A percentile compares a stretch with the other conserved stretches of the same genome.
These are phyloP conservation scores for Astropecten irregularis DNA, from an alignment of 53 echinoderm and acorn worm species.

Conservation along the genomic window DNA sequence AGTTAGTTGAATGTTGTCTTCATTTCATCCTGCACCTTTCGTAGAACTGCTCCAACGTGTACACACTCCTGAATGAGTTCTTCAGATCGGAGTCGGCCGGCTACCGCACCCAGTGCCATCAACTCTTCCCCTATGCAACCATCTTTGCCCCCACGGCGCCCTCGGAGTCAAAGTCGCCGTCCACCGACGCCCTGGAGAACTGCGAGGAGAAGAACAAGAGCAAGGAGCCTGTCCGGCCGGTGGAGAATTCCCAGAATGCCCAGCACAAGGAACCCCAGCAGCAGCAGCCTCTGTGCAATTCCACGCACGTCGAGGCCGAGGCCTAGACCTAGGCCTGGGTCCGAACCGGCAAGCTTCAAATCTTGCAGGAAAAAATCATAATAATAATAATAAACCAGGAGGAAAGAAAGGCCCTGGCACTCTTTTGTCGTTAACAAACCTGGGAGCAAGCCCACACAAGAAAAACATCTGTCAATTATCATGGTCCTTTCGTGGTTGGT, in stretches of 20 bases:
- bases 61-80: conserved; percentile 64
- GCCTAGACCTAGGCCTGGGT: neutral
- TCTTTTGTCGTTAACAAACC: too few species aligned
- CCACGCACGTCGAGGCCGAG: conserved; percentile 35
- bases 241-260: conserved; percentile 18
- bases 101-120: conserved; percentile 78
- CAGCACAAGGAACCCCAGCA: conserved; percentile 35
- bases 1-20: neutral
- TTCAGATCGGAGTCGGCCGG: conserved; percentile 74
- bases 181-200: conserved; percentile 34
- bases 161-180: conserved; percentile 43
- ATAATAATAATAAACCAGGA: too few species aligned
- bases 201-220: neutral
- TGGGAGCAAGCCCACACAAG: too few species aligned
- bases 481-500: too few species aligned
- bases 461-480: too few species aligned
- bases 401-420: too few species aligned
- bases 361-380: too few species aligned
- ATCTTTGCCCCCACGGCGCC: conserved; percentile 69
- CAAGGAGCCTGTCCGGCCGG: neutral
- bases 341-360: too few species aligned
- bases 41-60: conserved; percentile 73
- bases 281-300: conserved; percentile 40
- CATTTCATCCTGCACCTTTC: neutral
- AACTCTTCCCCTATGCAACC: conserved; percentile 87